Conservation (phyloP, 2,113 vertebrate genomes). For the Dicentrarchus labrax region DNA sequence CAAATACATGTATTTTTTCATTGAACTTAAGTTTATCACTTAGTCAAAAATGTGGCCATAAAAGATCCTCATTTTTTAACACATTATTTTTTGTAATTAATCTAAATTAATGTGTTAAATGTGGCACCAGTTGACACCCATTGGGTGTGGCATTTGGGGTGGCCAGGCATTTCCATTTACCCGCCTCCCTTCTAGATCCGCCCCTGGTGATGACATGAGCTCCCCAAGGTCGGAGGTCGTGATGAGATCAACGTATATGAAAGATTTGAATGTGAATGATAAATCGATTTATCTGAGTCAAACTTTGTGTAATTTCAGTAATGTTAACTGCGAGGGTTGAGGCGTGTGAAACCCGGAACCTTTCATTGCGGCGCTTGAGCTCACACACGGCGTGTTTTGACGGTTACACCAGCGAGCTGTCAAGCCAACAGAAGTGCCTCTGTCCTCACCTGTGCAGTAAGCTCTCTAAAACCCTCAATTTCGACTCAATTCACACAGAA, state of each 20-base stretch:
- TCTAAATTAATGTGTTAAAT: too few relatives aligned
- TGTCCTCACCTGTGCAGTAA: slow-evolving; percentile 47
- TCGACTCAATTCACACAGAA: background rate
- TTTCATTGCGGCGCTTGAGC: background rate
- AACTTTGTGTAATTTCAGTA: background rate
- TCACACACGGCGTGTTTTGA: slow-evolving; percentile 61
- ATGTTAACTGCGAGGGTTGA: background rate
- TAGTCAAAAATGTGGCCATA: too few relatives aligned
- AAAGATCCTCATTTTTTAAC: too few relatives aligned
- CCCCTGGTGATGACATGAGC: background rate
- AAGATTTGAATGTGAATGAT: background rate
- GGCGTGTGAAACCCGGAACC: slow-evolving; percentile 54
- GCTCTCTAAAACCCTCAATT: background rate
- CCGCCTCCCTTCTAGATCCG: too few relatives aligned
- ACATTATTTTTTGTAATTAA: too few relatives aligned
- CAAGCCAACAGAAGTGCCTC: slow-evolving; percentile 23
- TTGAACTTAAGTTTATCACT: too few relatives aligned
- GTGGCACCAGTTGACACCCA: too few relatives aligned
- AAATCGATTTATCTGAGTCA: background rate
- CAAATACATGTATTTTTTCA: too few relatives aligned
- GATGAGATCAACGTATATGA: background rate
- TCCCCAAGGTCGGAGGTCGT: background rate
- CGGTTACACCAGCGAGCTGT: slow-evolving; percentile 39
- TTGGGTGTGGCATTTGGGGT: too few relatives aligned
- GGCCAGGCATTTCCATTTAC: too few relatives aligned